Conservation (phyloP, 2,113 vertebrate species). For the Pangasianodon gigas region DNA sequence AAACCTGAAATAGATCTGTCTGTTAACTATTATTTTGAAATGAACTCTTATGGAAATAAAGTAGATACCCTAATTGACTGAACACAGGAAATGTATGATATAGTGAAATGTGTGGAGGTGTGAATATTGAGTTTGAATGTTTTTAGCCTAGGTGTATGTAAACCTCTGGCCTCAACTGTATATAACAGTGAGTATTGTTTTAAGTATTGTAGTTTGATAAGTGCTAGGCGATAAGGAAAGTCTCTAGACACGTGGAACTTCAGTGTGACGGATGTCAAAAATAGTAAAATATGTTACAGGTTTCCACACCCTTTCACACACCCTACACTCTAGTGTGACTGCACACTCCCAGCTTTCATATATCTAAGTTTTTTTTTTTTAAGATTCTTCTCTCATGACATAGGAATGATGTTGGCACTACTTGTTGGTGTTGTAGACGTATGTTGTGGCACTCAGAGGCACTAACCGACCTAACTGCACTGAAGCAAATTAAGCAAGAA, state of each 20-base stretch:
- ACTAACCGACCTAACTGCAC: neutral
- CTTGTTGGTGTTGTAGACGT: neutral
- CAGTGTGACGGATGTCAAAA: neutral
- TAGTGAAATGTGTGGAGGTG: neutral
- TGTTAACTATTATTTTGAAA: neutral
- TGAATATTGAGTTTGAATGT: neutral
- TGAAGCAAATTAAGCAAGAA: neutral
- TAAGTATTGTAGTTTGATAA: neutral
- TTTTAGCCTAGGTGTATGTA: neutral
- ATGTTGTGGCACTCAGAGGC: neutral
- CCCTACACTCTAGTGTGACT: neutral
- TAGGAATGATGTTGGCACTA: neutral
- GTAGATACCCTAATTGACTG: neutral
- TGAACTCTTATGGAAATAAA: neutral
- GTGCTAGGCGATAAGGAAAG: neutral
- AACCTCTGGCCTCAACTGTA: neutral
- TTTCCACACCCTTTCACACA: constrained; percentile 30
- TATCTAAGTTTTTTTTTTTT: neutral
- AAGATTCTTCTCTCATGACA: neutral
- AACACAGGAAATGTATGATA: neutral
- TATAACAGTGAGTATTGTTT: neutral
- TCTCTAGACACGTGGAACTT: neutral
- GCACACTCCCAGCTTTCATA: neutral
- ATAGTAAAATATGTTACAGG: neutral
- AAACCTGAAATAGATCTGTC: neutral